Evolutionary conservation across 2,888 invertebrate genomes (phyloP).

Genomic region (Macrophya alboannulata): DNA sequence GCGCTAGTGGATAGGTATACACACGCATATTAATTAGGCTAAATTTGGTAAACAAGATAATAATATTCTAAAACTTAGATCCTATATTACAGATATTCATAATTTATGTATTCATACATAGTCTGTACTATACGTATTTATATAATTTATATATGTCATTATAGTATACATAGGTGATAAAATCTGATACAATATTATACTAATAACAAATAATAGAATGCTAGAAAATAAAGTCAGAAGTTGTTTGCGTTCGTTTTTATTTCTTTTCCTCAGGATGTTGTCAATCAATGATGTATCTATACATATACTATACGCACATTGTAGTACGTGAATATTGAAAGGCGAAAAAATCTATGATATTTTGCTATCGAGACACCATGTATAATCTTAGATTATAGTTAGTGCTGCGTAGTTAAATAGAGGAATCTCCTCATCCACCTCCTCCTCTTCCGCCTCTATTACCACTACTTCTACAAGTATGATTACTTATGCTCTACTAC

Average conservation of each 20-base stretch:
- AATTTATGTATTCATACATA: not conserved
- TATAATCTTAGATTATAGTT: not conserved
- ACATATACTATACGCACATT: not conserved
- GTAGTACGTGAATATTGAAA: not conserved
- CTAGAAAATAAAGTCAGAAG: not conserved
- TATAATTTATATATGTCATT: too few species aligned
- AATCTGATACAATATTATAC: not conserved
- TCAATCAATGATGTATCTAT: not conserved
- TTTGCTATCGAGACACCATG: not conserved
- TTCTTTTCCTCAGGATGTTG: not conserved
- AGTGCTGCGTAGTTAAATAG: constrained; percentile 39
- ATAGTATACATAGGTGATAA: constrained; percentile 2
- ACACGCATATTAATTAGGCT: not conserved
- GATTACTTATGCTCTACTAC: not conserved
- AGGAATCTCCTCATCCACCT: not conserved
- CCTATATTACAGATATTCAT: not conserved
- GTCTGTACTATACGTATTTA: too few species aligned
- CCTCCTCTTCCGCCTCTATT: not conserved
- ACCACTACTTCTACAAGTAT: not conserved
- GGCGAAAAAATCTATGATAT: not conserved
- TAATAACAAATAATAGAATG: not conserved
- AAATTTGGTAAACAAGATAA: constrained; percentile 7
- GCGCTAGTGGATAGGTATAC: not conserved
- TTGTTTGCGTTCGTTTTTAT: not conserved
- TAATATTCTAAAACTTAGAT: constrained; percentile 14